Evolutionary conservation across 2,888 invertebrate species (phyloP).

Genomic region (Macaria liturata): DNA sequence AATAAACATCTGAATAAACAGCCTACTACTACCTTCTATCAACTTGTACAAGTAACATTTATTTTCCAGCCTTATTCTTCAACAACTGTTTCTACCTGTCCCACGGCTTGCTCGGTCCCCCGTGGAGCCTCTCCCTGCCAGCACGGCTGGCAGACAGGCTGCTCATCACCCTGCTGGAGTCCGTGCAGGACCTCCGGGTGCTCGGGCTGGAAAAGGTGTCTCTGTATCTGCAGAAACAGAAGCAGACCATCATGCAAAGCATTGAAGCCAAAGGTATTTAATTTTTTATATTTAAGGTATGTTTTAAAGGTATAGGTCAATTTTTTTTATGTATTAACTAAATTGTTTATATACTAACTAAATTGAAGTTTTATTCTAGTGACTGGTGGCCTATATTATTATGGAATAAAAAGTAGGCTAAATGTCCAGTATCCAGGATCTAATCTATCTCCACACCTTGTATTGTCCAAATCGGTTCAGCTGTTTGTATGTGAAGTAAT

Average conservation of each 20-base stretch:
- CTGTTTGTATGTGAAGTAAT: too few species aligned
- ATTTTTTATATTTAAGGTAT: too few species aligned
- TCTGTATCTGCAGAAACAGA: slow-evolving; percentile 67
- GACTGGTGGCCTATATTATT: too few species aligned
- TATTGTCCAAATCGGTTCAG: too few species aligned
- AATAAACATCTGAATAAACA: too few species aligned
- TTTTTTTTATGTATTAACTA: neutral
- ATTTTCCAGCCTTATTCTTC: slow-evolving; percentile 72
- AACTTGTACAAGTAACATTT: neutral
- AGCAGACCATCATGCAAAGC: slow-evolving; percentile 57
- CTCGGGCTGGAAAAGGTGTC: slow-evolving; percentile 74
- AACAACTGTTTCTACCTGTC: slow-evolving; percentile 80
- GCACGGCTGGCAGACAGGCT: slow-evolving; percentile 56
- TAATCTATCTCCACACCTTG: too few species aligned
- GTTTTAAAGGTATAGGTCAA: too few species aligned
- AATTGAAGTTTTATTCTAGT: too few species aligned
- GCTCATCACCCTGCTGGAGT: slow-evolving; percentile 59
- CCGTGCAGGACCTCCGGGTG: slow-evolving; percentile 70
- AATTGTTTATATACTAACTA: neutral
- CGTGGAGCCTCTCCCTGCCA: slow-evolving; percentile 67
- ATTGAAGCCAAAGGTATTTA: slow-evolving; percentile 62
- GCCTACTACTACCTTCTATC: too few species aligned
- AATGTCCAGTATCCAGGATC: too few species aligned
- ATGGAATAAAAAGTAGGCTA: too few species aligned
- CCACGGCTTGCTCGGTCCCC: slow-evolving; percentile 76